Conservation (phyloP, 2,797 vertebrate genomes). For the Neoniphon sammara region DNA sequence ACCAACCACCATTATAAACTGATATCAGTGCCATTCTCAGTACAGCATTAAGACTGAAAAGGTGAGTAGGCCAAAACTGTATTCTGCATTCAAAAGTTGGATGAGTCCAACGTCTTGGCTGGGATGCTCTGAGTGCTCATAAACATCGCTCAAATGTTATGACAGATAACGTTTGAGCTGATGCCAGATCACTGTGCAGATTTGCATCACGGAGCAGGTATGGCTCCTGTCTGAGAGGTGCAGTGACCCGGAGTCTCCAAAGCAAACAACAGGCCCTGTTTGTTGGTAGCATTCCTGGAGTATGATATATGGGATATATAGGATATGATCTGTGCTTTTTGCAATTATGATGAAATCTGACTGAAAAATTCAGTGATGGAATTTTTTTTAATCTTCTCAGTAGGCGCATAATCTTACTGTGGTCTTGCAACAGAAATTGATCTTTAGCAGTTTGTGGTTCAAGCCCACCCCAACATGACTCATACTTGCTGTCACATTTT, state of each 20-base stretch:
- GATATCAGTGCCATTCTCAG: background rate
- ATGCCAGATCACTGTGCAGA: conserved; percentile 5
- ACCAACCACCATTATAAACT: conserved; percentile 9
- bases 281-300: background rate
- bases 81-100: conserved; percentile 9
- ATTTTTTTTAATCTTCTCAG: background rate
- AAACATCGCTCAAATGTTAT: conserved; percentile 27
- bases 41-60: background rate
- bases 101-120: too few relatives aligned
- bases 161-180: conserved; percentile 29
- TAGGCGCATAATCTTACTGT: background rate
- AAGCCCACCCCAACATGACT: background rate
- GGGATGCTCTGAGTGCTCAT: background rate
- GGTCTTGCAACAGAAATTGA: background rate
- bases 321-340: background rate
- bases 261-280: background rate
- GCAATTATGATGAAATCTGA: conserved; percentile 12
- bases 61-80: background rate
- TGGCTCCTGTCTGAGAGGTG: too few relatives aligned
- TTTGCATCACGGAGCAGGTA: too few relatives aligned
- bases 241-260: background rate
- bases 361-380: too few relatives aligned
- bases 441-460: background rate
- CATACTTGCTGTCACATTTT: conserved; percentile 34
- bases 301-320: too few relatives aligned